A percentile compares a stretch with the other conserved stretches of the same genome.
These are phyloP conservation scores for Neoitamus cyanurus DNA, from an alignment of 2,888 invertebrate species.

Conservation along the genomic window DNA sequence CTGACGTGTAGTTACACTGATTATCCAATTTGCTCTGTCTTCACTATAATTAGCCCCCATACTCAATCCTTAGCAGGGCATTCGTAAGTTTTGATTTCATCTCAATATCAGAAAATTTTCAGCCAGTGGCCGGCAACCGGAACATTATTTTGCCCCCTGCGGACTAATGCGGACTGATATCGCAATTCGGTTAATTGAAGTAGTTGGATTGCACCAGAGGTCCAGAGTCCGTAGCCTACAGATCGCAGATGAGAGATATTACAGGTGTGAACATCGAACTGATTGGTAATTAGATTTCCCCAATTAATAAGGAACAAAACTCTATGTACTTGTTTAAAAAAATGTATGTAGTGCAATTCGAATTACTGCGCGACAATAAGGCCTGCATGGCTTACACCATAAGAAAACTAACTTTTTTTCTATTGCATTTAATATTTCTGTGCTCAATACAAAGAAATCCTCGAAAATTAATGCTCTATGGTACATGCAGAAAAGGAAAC, in stretches of 20 bases:
- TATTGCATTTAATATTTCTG: no score
- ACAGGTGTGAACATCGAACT: background rate
- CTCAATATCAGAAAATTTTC: background rate
- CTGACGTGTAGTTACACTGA: constrained; percentile 6
- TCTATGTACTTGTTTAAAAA: no score
- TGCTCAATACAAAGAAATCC: no score
- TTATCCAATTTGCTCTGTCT: constrained; percentile 40
- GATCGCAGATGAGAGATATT: background rate
- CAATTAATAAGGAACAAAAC: background rate
- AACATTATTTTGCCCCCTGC: background rate
- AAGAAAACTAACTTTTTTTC: no score
- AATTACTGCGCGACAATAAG: no score
- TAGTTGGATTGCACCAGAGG: background rate
- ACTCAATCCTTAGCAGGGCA: background rate
- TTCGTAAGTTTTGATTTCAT: constrained; percentile 13
- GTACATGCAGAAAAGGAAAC: no score
- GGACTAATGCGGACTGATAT: background rate
- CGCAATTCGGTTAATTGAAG: background rate
- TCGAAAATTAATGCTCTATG: no score
- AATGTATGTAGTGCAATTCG: no score
- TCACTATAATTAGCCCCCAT: constrained; percentile 29
- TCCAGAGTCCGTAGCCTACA: background rate
- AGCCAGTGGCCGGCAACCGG: background rate
- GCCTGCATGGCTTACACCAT: no score
- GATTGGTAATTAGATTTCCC: background rate